A percentile compares a stretch with the other conserved stretches of the same genome.
phyloP scores from a whole-genome alignment of 2,888 invertebrate species.

The Eupithecia pulchellata region DNA sequence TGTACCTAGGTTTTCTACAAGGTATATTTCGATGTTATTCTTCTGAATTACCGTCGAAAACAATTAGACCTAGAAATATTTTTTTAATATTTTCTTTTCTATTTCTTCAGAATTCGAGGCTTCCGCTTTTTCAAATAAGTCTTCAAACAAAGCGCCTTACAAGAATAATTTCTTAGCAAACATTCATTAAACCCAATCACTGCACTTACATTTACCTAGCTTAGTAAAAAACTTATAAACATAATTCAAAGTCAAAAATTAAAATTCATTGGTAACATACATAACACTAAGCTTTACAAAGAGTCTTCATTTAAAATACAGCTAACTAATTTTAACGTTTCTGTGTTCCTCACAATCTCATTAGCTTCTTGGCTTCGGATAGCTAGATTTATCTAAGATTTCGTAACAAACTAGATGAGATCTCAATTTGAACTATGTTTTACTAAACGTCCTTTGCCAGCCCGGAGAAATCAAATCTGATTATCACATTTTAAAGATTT shows the following conservation, averaged over 20 bases:
- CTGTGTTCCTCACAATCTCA: slow-evolving; percentile 59
- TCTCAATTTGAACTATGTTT: slow-evolving; percentile 83
- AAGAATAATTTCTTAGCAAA: slow-evolving; percentile 44
- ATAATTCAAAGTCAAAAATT: slow-evolving; percentile 63
- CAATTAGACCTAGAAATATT: slow-evolving; percentile 1
- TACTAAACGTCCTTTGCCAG: slow-evolving; percentile 70
- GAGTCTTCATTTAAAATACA: slow-evolving; percentile 65
- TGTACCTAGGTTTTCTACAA: background rate
- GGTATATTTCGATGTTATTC: background rate
- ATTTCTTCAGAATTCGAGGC: background rate
- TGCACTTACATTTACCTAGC: slow-evolving; percentile 35
- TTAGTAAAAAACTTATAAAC: slow-evolving; percentile 45
- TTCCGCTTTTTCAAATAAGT: background rate
- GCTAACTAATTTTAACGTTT: slow-evolving; percentile 40
- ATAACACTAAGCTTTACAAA: slow-evolving; percentile 74
- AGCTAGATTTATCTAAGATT: slow-evolving; percentile 78
- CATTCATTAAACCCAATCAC: slow-evolving; percentile 36
- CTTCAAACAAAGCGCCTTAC: slow-evolving; percentile 32
- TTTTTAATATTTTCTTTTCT: background rate
- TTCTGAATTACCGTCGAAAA: background rate
- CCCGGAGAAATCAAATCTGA: slow-evolving; percentile 72
- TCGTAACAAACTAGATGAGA: slow-evolving; percentile 81
- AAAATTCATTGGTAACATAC: slow-evolving; percentile 83
- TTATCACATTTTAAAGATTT: slow-evolving; percentile 74
- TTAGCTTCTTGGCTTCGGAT: slow-evolving; percentile 83